Conservation (phyloP, 2,113 vertebrate species). For the Aplodontia rufa region DNA sequence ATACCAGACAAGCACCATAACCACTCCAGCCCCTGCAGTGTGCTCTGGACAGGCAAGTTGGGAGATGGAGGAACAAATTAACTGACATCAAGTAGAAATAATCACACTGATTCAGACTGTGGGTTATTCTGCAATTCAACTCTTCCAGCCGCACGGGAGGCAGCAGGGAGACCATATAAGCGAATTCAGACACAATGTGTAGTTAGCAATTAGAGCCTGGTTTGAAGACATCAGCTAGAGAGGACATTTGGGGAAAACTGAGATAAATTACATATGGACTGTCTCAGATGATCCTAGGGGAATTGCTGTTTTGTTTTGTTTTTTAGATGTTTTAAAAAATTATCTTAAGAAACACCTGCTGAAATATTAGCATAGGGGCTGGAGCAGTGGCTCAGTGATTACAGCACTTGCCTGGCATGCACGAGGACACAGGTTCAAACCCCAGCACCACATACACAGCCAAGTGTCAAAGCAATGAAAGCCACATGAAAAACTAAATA, state of each 20-base stretch:
- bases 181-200: background rate
- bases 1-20: too few species aligned
- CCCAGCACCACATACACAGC: too few species aligned
- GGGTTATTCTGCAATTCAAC: background rate
- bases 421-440: too few species aligned
- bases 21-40: too few species aligned
- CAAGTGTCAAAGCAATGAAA: too few species aligned
- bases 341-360: background rate
- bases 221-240: background rate
- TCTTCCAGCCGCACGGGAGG: background rate
- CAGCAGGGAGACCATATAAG: background rate
- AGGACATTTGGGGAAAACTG: background rate
- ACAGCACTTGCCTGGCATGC: too few species aligned
- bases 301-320: background rate
- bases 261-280: background rate
- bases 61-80: background rate
- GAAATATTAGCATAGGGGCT: background rate
- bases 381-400: too few species aligned
- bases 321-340: background rate
- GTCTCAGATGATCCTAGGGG: background rate
- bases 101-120: background rate
- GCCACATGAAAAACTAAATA: too few species aligned
- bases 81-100: background rate
- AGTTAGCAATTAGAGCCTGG: background rate
- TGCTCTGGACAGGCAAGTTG: fast-evolving